These are phyloP conservation scores for Scatophagus argus DNA, from an alignment of 2,113 vertebrate genomes.

Conservation along the genomic window DNA sequence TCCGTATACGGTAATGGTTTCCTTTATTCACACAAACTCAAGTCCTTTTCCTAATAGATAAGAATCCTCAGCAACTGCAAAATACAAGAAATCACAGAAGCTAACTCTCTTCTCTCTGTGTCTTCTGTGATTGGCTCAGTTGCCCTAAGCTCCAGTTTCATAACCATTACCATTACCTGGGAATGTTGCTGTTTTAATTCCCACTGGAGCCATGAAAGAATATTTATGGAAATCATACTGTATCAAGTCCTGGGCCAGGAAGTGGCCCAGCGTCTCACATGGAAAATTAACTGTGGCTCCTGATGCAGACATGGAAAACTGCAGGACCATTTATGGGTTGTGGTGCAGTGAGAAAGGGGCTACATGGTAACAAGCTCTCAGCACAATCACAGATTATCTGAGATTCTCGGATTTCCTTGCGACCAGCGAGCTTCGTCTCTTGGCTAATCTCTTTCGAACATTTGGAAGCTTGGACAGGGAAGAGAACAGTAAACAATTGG, in stretches of 20 bases:
- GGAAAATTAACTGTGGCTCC: slow-evolving; percentile 52
- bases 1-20: neutral
- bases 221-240: slow-evolving; percentile 48
- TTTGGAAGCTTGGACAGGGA: slow-evolving; percentile 12
- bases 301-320: slow-evolving; percentile 49
- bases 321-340: slow-evolving; percentile 61
- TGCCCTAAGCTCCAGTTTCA: neutral
- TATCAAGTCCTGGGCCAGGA: slow-evolving; percentile 28
- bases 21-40: neutral
- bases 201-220: slow-evolving; percentile 23
- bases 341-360: slow-evolving; percentile 11
- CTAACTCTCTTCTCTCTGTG: neutral
- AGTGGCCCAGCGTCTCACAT: slow-evolving; percentile 20
- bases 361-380: neutral
- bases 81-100: neutral
- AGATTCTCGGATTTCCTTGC: slow-evolving; percentile 40
- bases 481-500: slow-evolving; percentile 38
- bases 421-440: neutral
- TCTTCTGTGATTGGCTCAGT: neutral
- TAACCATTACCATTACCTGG: slow-evolving; percentile 15
- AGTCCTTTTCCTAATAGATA: neutral
- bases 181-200: slow-evolving; percentile 44
- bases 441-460: slow-evolving; percentile 22
- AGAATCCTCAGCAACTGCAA: neutral
- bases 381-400: slow-evolving; percentile 29